Percentiles rank a stretch among this genome's conserved stretches.
Conservation (phyloP, 2,113 vertebrate species). For the Phoenicopterus ruber region DNA sequence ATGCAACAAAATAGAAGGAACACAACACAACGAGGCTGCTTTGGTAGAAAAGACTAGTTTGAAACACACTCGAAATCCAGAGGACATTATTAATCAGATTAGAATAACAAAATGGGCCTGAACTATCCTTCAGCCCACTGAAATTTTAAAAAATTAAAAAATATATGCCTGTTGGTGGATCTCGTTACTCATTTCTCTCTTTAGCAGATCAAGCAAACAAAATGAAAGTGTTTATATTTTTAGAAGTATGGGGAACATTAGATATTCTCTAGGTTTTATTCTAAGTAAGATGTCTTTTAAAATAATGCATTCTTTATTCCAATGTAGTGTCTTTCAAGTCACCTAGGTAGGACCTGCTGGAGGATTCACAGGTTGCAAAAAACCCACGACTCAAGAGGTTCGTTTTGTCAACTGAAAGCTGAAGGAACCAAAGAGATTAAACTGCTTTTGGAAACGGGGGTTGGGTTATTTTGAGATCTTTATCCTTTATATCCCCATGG, state of each 20-base stretch:
- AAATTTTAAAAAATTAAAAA: background rate
- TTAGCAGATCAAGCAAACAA: background rate
- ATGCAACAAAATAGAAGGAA: background rate
- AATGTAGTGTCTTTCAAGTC: background rate
- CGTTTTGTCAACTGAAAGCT: background rate
- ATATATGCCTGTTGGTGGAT: background rate
- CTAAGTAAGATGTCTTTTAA: background rate
- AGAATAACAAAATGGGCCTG: background rate
- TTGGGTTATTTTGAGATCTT: background rate
- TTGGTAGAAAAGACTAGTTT: background rate
- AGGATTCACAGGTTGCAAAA: background rate
- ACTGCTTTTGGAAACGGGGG: background rate
- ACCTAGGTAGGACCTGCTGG: background rate
- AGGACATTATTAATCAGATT: background rate
- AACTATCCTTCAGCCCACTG: background rate
- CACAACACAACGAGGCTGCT: background rate
- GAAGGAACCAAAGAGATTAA: background rate
- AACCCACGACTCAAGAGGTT: fast-evolving
- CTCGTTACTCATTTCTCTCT: background rate
- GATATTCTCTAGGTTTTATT: background rate
- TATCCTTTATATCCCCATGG: background rate
- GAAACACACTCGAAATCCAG: background rate
- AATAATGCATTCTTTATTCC: background rate
- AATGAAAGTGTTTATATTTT: background rate
- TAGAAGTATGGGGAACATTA: background rate